Base-by-base conservation (phyloP, 2,888 invertebrate genomes). In the Plebejus argus region DNA sequence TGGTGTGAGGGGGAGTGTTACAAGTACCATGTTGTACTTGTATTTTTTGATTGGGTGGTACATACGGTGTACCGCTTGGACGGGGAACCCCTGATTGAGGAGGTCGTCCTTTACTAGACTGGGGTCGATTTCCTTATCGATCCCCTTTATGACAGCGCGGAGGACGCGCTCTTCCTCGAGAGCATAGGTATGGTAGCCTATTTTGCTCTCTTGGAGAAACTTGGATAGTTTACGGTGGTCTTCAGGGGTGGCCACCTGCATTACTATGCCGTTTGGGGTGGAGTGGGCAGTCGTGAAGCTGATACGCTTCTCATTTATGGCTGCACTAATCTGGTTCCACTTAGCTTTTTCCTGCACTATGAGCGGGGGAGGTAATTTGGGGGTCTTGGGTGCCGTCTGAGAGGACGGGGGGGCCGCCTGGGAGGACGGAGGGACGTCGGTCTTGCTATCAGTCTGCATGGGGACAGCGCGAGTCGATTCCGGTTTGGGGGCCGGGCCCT, bases 161-260 rank as follows among this genome's bases (percentile, higher is more conserved):
- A n/a, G n/a, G n/a, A n/a, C n/a, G n/a, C n/a, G n/a, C n/a, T n/a
- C n/a, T 3, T 79, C 77, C 1, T 77, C 61, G 0, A 79, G 72
- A 3, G 77, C 79, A 18, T 77, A 77, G 0, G 76, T 76, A 12
- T 76, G 61, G 6, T 33, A 78, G 0, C 39, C 58, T 6, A 76
- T n/a, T 0, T 58, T 39, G 0, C 33, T 33, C 2, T 18, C 20
- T 1, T 58, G 33, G 0, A 78, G 58, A 7, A 66, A n/a, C 7
- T 15, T 4, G 0, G 77, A 75, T 1, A 78, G 10, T 0, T 1
- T 1, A 0, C 78, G 56, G 35, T 78, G 76, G 35, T 77, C 77
- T 3, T 20, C 5, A 3, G 76, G 18, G 0, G 75, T 39, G 5
- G 70, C n/a, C 28, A 56, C 56, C 39, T 66, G 53, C 0, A 78